Percentiles rank a stretch among this genome's conserved stretches.
These are phyloP conservation scores for Hemicordylus capensis DNA, from an alignment of 2,113 vertebrate genomes.

Conservation along the genomic window DNA sequence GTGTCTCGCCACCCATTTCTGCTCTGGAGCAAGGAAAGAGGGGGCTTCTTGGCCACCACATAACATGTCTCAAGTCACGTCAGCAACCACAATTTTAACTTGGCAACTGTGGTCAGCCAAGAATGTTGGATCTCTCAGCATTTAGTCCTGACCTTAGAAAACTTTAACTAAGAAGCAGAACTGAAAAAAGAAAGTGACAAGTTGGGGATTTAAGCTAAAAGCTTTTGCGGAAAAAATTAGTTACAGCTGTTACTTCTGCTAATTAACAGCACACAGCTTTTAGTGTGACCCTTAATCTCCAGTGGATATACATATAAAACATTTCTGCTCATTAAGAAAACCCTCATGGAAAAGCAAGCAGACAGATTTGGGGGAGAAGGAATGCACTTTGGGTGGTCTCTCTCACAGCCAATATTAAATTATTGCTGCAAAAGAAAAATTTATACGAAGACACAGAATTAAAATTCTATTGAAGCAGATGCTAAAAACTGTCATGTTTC, in stretches of 20 bases:
- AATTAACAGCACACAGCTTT: slow-evolving; percentile 19
- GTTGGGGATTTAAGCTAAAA: slow-evolving; percentile 7
- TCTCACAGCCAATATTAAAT: not conserved
- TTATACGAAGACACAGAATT: not conserved
- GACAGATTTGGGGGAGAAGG: slow-evolving; percentile 27
- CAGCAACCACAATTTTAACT: too few relatives aligned
- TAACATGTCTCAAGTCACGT: too few relatives aligned
- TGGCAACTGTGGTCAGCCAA: too few relatives aligned
- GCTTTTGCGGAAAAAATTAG: not conserved
- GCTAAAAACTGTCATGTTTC: not conserved
- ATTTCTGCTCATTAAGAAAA: slow-evolving; percentile 38
- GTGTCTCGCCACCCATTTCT: too few relatives aligned
- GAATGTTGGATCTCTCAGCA: not conserved
- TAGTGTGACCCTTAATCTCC: not conserved
- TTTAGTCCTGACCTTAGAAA: not conserved
- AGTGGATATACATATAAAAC: slow-evolving; percentile 20
- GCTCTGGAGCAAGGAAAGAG: too few relatives aligned
- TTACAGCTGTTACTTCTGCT: not conserved
- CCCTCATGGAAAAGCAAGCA: slow-evolving; percentile 34
- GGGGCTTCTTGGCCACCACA: too few relatives aligned
- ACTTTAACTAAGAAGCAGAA: not conserved
- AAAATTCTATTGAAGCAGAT: not conserved
- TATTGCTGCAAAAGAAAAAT: not conserved
- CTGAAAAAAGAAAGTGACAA: not conserved
- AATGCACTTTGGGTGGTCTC: not conserved